A percentile compares a stretch with the other conserved stretches of the same genome.
Evolutionary conservation across 2,797 vertebrate species (phyloP).

Genomic region (Cirrhinus mrigala): DNA sequence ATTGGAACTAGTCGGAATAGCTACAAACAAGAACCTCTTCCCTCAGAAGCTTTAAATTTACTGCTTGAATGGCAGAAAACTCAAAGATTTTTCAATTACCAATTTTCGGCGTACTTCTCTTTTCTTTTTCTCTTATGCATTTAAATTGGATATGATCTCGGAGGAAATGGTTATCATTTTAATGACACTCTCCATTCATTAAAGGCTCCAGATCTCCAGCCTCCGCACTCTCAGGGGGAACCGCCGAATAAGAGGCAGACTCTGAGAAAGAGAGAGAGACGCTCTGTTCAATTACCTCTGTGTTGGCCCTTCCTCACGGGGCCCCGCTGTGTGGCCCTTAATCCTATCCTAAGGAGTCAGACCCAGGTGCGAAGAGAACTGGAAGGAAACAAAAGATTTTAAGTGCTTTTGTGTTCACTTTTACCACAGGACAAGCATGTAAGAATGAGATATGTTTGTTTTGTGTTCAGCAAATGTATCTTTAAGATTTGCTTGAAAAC

Average conservation of each 20-base stretch:
- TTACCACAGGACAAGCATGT: background rate
- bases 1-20: conserved; percentile 69
- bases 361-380: conserved; percentile 41
- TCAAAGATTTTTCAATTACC: conserved; percentile 80
- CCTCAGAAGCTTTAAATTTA: conserved; percentile 67
- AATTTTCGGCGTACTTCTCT: conserved; percentile 63
- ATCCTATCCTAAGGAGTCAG: conserved; percentile 56
- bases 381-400: conserved; percentile 1
- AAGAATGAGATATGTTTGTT: background rate
- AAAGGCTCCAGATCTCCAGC: conserved; percentile 75
- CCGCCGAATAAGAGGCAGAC: conserved; percentile 46
- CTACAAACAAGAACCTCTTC: conserved; percentile 66
- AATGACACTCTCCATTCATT: conserved; percentile 82
- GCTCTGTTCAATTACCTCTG: conserved; percentile 76
- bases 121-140: conserved; percentile 66
- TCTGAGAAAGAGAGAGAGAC: conserved; percentile 56
- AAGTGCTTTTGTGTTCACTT: conserved; percentile 19
- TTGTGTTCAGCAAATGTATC: background rate
- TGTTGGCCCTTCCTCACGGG: conserved; percentile 56
- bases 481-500: background rate
- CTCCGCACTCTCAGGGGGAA: conserved; percentile 67
- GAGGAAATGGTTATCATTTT: conserved; percentile 82
- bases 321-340: conserved; percentile 62
- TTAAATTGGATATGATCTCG: conserved; percentile 82
- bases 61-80: conserved; percentile 77